Conservation (phyloP, 1,140 invertebrate genomes). For the Calosoma granatense region DNA sequence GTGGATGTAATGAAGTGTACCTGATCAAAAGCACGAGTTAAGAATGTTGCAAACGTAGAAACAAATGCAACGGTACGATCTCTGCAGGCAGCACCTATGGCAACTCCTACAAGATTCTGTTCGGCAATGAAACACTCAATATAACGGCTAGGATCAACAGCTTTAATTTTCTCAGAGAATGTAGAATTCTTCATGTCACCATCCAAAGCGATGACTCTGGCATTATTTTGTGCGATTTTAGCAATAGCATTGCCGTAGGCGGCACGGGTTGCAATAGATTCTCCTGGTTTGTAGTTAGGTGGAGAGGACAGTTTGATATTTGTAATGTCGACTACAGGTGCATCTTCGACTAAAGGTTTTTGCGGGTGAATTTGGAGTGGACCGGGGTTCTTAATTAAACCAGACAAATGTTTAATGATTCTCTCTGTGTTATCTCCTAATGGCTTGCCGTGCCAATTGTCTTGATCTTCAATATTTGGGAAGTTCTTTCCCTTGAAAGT, state of each 20-base stretch:
- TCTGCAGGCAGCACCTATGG: slow-evolving; percentile 83
- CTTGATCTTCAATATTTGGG: slow-evolving; percentile 77
- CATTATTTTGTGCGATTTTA: slow-evolving; percentile 77
- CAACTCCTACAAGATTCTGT: slow-evolving; percentile 95
- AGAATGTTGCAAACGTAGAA: slow-evolving; percentile 97
- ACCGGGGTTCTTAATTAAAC: slow-evolving; percentile 52
- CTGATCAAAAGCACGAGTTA: slow-evolving; percentile 93
- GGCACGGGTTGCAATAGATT: slow-evolving; percentile 79
- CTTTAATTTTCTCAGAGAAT: slow-evolving; percentile 85
- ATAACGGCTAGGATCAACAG: slow-evolving; percentile 63
- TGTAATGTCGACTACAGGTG: slow-evolving; percentile 58
- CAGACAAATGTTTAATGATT: slow-evolving; percentile 61
- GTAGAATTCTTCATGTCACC: slow-evolving; percentile 99
- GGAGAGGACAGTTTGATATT: slow-evolving; percentile 72
- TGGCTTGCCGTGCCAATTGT: slow-evolving; percentile 98
- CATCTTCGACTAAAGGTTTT: slow-evolving; percentile 57
- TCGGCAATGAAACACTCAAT: slow-evolving; percentile 99
- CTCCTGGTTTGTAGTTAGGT: slow-evolving; percentile 74
- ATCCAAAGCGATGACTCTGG: slow-evolving; percentile 82
- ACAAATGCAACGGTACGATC: slow-evolving; percentile 84
- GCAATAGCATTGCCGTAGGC: slow-evolving; percentile 92
- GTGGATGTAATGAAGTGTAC: no score
- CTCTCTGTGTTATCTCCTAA: slow-evolving; percentile 70
- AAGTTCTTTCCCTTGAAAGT: slow-evolving; percentile 93
- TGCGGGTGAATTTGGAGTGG: slow-evolving; percentile 46